Evolutionary conservation across 2,797 vertebrate genomes (phyloP).

Genomic region (Onychomys torridus): DNA sequence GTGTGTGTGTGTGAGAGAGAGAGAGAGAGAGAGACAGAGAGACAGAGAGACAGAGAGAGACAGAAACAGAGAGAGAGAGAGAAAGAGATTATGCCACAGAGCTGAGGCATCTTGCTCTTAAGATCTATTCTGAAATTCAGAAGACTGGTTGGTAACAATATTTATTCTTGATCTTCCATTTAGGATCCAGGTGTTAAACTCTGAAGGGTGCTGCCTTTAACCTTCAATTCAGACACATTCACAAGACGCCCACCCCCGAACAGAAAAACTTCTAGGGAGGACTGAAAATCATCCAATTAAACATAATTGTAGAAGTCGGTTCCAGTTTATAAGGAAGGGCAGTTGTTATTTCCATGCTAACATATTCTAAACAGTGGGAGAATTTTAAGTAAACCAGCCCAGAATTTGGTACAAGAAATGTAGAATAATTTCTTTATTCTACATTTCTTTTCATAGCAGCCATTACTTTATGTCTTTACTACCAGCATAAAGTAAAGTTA

Average conservation of each 20-base stretch:
- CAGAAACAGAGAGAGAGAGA: no score
- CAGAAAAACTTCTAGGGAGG: background rate
- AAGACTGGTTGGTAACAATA: conserved; percentile 23
- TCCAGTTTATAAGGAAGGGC: background rate
- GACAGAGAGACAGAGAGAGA: no score
- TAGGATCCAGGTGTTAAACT: conserved; percentile 19
- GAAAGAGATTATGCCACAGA: background rate
- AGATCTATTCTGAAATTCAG: background rate
- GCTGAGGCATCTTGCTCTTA: background rate
- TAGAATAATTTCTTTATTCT: no score
- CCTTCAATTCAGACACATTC: conserved; percentile 43
- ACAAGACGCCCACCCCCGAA: accelerated
- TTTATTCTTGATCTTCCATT: conserved; percentile 36
- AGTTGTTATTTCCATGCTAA: background rate
- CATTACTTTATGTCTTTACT: background rate
- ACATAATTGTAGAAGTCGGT: background rate
- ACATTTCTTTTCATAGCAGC: background rate
- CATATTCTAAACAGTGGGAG: background rate
- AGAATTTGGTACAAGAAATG: background rate
- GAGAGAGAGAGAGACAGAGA: no score
- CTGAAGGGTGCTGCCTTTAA: background rate
- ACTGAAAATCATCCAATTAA: conserved; percentile 14
- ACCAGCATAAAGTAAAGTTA: background rate
- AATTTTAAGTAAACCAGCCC: background rate
- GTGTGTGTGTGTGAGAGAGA: no score